These are phyloP conservation scores for Bombylius discolor DNA, from an alignment of 2,888 invertebrate genomes.

Conservation along the genomic window DNA sequence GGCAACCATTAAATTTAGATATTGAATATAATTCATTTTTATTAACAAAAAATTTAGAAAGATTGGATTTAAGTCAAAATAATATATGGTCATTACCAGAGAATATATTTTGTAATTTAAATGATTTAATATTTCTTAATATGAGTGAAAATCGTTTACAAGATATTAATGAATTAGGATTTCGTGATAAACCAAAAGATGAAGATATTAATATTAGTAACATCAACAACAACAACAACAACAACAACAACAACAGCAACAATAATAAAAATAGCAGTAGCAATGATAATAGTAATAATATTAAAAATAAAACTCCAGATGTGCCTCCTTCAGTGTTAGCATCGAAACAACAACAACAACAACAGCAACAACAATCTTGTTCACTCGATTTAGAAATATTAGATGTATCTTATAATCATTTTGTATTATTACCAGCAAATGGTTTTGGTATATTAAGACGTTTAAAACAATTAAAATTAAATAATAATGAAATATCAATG, in stretches of 20 bases:
- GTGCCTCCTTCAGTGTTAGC: constrained; percentile 19
- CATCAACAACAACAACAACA: not conserved
- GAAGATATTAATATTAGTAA: constrained; percentile 2
- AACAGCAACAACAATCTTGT: constrained; percentile 41
- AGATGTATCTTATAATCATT: constrained; percentile 74
- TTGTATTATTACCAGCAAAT: constrained; percentile 67
- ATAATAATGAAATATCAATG: constrained; percentile 81
- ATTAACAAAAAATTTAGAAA: constrained; percentile 63
- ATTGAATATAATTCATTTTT: constrained; percentile 66
- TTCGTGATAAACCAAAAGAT: constrained; percentile 45
- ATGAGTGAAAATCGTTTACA: constrained; percentile 78
- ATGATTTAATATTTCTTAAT: constrained; percentile 66
- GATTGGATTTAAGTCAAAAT: constrained; percentile 73
- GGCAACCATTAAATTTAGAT: constrained; percentile 74
- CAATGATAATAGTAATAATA: not conserved
- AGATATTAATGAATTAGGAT: constrained; percentile 76
- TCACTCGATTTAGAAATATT: constrained; percentile 68
- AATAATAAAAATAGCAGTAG: not conserved
- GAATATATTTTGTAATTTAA: constrained; percentile 69
- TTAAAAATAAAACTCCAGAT: constrained; percentile 8
- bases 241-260: not conserved
- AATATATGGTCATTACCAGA: constrained; percentile 84
- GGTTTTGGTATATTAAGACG: constrained; percentile 70
- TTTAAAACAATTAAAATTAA: constrained; percentile 65
- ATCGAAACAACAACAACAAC: constrained; percentile 22